These are phyloP conservation scores for Ooceraea biroi DNA, from an alignment of 1,140 invertebrate species.

Conservation along the genomic window DNA sequence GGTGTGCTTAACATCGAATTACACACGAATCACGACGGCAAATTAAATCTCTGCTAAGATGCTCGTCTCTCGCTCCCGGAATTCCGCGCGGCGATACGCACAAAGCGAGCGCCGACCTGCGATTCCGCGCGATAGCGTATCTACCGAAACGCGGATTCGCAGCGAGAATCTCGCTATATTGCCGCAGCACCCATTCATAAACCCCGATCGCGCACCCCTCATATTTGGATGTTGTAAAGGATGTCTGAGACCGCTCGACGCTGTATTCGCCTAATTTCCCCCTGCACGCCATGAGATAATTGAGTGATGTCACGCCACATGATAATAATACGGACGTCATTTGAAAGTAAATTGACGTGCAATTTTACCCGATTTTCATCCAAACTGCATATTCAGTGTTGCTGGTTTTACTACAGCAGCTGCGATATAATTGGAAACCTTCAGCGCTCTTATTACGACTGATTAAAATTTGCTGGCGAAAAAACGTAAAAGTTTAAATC, in stretches of 20 bases:
- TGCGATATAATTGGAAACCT: not conserved
- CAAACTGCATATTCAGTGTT: not conserved
- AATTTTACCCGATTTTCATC: conserved; percentile 44
- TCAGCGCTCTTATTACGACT: not conserved
- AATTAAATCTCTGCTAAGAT: conserved; percentile 64
- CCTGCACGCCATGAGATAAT: conserved; percentile 38
- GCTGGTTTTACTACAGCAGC: not conserved
- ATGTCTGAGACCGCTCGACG: not conserved
- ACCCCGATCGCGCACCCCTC: not conserved
- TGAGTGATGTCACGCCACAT: conserved; percentile 40
- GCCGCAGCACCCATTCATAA: not conserved
- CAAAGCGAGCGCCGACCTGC: not conserved
- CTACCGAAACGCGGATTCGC: not conserved
- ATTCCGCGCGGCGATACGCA: not conserved
- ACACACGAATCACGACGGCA: conserved; percentile 71
- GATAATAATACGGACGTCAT: conserved; percentile 46
- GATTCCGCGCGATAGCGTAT: not conserved
- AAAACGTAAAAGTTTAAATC: not conserved
- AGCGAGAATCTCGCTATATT: not conserved
- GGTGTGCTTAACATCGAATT: conserved; percentile 75
- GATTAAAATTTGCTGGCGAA: not conserved
- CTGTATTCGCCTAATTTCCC: conserved; percentile 20
- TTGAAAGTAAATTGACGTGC: conserved; percentile 50
- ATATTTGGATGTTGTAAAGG: conserved; percentile 3
- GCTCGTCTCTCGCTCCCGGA: not conserved